These are phyloP conservation scores for Oreochromis tanganicae DNA, from an alignment of 2,113 vertebrate species.

Conservation along the genomic window DNA sequence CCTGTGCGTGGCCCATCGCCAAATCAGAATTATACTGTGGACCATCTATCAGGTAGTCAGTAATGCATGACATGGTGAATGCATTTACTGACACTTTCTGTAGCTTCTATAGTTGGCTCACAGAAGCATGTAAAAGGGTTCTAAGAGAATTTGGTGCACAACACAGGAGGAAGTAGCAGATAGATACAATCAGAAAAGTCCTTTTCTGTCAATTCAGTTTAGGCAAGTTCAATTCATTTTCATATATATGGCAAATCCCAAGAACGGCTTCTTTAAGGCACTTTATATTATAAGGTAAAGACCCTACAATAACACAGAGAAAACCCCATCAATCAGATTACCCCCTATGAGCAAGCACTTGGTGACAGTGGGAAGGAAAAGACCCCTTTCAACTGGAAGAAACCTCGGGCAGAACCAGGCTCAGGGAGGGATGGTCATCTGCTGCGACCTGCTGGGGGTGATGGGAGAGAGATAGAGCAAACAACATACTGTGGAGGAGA, in stretches of 20 bases:
- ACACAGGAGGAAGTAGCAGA: background rate
- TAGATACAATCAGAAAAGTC: background rate
- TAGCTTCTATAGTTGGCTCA: background rate
- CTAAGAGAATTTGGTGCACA: background rate
- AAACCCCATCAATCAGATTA: background rate
- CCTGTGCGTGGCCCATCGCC: accelerated
- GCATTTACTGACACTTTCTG: background rate
- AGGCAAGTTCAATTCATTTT: background rate
- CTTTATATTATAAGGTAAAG: background rate
- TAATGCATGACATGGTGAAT: background rate
- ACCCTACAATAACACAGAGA: background rate
- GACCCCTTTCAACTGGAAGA: background rate
- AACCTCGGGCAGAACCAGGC: background rate
- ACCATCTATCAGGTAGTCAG: background rate
- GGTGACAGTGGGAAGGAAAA: background rate
- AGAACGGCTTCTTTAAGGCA: background rate
- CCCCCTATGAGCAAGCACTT: background rate
- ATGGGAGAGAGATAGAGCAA: background rate
- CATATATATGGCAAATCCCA: background rate
- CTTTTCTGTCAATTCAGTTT: background rate
- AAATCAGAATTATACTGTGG: background rate
- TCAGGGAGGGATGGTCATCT: background rate
- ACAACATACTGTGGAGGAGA: background rate
- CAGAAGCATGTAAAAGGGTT: background rate
- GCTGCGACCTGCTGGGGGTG: background rate